These are phyloP conservation scores for Drosophila tristis DNA, from an alignment of 1,140 invertebrate genomes.

Conservation along the genomic window DNA sequence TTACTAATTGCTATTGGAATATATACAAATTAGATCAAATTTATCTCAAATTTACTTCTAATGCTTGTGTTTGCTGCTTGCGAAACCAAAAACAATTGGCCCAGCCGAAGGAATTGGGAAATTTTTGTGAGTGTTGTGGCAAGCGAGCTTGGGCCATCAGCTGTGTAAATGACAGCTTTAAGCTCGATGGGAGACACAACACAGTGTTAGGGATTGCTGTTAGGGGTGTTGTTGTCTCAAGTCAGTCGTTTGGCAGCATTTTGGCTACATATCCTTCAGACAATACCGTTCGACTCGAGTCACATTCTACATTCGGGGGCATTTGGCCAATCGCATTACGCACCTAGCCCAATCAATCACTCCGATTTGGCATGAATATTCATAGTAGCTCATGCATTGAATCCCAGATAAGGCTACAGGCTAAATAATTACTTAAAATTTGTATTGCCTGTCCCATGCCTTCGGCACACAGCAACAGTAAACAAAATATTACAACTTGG, in stretches of 20 bases:
- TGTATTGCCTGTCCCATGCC: not conserved
- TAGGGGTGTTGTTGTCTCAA: not conserved
- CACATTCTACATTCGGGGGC: not conserved
- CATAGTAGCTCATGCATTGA: constrained; percentile 3
- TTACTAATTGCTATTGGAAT: constrained; percentile 25
- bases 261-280: not conserved
- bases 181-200: not conserved
- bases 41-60: constrained; percentile 20
- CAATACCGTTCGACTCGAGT: not conserved
- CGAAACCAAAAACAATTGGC: constrained; percentile 1
- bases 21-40: constrained; percentile 22
- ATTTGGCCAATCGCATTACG: not conserved
- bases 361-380: not conserved
- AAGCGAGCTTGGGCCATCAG: constrained; percentile 24
- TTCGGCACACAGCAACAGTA: not conserved
- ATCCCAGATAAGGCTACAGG: constrained; percentile 14
- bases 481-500: not conserved
- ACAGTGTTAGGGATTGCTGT: no score
- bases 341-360: constrained; percentile 12
- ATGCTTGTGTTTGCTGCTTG: constrained; percentile 37
- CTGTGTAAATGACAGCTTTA: not conserved
- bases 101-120: constrained; percentile 32
- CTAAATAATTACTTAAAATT: constrained; percentile 20
- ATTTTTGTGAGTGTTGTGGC: constrained; percentile 32
- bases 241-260: constrained; percentile 9